Evolutionary conservation across 1,140 invertebrate species (phyloP), one percentile per base, ranked within the genome.

Genomic region (Drosophila athabasca): DNA sequence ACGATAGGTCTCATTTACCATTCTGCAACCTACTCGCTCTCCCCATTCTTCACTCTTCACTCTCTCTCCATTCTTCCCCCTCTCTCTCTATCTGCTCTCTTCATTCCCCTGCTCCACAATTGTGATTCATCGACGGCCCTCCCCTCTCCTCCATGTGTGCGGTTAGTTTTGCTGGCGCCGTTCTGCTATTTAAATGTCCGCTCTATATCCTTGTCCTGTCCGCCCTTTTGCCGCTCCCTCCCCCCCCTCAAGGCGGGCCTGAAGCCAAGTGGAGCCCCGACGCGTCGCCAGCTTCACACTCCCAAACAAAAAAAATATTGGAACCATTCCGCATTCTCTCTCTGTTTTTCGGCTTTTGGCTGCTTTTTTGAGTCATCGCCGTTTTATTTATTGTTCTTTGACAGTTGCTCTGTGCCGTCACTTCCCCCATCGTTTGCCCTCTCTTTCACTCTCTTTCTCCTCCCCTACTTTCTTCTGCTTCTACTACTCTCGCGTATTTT

Each of bases 111-210:
- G 17, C 51, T 57, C 24, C 46, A 17, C 46, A 53, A 46, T 64
- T 48, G 62, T 76, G 73, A 76, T 66, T 76, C 73, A 76, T 62
- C 71, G 43, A 61, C 41, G 50, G 46, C 41, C 64, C 60, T 68
- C 5, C 41, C 64, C 60, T 68, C 5, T 4, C 44, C 67, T 4
- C 44, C 67, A 68, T 44, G 60, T 81, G 78, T 81, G 78, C 44
- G 79, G 64, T 76, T 83, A 62, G 76, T 79, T 76, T 67, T 45
- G 57, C 77, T 85, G 81, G 81, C 81, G 81, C 81, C 81, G 73
- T 85, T 81, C 76, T 80, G 81, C 70, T 71, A 72, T 83, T 83
- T 75, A 76, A 83, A 71, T 83, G 79, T 71, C 80, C 71, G 79
- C 65, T 83, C 79, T 83, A 79, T 75, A 83, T 79, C 76, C 70